phyloP scores from a whole-genome alignment of 2,113 vertebrate genomes.

The Trogon melanurus region DNA sequence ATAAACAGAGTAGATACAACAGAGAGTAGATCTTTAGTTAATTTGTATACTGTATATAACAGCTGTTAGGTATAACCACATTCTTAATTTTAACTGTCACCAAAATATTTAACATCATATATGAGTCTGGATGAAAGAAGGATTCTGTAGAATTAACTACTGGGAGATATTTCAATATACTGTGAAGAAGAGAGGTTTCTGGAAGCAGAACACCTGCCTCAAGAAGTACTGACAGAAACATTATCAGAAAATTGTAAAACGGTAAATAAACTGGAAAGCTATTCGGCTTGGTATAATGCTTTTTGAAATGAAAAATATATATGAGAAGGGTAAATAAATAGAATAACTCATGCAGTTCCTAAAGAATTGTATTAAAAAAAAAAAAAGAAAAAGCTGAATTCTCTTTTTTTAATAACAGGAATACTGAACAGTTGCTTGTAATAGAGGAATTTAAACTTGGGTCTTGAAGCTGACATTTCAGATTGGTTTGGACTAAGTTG shows the following conservation, averaged over 20 bases:
- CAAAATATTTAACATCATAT: background rate
- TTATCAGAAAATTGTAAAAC: slow-evolving; percentile 50
- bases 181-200: background rate
- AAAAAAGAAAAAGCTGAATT: background rate
- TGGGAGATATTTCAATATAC: background rate
- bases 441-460: background rate
- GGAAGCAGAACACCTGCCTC: background rate
- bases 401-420: background rate
- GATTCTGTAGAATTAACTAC: background rate
- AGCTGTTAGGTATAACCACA: background rate
- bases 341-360: slow-evolving; percentile 19
- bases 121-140: background rate
- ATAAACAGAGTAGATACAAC: background rate
- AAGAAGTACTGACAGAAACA: slow-evolving; percentile 54
- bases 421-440: background rate
- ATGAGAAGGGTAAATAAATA: slow-evolving; percentile 41
- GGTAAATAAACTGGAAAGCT: slow-evolving; percentile 45
- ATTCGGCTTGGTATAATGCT: slow-evolving; percentile 7
- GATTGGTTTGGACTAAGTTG: background rate
- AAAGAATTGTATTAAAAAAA: background rate
- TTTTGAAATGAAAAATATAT: slow-evolving; percentile 25
- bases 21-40: background rate
- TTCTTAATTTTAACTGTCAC: background rate
- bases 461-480: background rate
- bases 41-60: background rate